Evolutionary conservation across 1,140 invertebrate genomes (phyloP).

Genomic region (Lordiphosa clarofinis): DNA sequence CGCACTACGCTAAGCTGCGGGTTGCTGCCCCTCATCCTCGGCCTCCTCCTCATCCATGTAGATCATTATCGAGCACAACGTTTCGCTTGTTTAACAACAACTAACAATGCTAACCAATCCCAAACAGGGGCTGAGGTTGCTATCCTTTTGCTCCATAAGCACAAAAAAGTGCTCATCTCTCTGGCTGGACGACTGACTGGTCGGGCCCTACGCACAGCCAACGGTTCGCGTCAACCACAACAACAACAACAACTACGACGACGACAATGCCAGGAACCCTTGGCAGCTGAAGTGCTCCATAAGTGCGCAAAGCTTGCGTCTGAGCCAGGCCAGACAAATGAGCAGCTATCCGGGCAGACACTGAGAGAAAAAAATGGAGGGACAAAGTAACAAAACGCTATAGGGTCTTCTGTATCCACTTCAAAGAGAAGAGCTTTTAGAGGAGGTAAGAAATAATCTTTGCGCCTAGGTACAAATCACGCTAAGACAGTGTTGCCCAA

Average conservation of each 20-base stretch:
- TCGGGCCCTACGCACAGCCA: conserved; percentile 46
- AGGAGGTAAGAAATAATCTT: too few species aligned
- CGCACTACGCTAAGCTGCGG: conserved; percentile 74
- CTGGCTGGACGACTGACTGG: conserved; percentile 13
- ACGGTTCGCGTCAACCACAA: conserved; percentile 20
- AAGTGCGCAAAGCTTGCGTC: conserved; percentile 75
- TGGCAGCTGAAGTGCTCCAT: conserved; percentile 73
- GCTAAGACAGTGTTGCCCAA: too few species aligned
- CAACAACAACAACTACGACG: conserved; percentile 22
- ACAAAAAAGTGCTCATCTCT: conserved; percentile 14
- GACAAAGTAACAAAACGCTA: too few species aligned
- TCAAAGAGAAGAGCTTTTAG: too few species aligned
- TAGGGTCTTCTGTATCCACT: too few species aligned
- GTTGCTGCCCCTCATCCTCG: conserved; percentile 13
- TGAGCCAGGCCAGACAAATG: conserved; percentile 70
- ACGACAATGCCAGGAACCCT: conserved; percentile 31
- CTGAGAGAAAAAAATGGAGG: conserved; percentile 18
- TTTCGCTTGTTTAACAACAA: conserved; percentile 75
- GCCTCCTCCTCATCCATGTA: conserved; percentile 39
- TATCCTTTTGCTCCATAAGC: conserved; percentile 39
- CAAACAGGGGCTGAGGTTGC: conserved; percentile 10
- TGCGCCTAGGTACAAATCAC: too few species aligned
- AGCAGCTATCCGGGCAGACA: conserved; percentile 50
- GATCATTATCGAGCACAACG: conserved; percentile 73
- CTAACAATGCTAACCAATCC: conserved; percentile 56